Conservation (phyloP, 2,113 vertebrate species). For the Hemiprocne comata region DNA sequence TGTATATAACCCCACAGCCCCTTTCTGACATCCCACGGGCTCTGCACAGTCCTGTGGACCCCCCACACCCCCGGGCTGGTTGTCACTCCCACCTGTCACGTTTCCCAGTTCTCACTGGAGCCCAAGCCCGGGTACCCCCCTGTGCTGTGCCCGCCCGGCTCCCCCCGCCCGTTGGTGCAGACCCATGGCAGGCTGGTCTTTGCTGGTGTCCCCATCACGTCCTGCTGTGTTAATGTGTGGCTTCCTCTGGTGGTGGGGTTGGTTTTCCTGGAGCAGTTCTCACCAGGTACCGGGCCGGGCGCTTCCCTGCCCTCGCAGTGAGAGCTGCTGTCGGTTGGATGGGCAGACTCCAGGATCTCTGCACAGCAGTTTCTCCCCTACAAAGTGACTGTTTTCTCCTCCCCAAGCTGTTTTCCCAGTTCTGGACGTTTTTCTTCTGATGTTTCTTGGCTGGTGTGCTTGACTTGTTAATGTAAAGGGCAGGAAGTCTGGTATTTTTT, state of each 20-base stretch:
- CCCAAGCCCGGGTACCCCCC: fast-evolving
- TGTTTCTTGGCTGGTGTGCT: neutral
- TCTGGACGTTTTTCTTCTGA: neutral
- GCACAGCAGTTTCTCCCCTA: neutral
- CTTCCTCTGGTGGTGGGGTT: neutral
- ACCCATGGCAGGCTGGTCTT: neutral
- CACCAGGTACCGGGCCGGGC: fast-evolving
- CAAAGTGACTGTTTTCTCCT: neutral
- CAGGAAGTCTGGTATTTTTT: too few relatives aligned
- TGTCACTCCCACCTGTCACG: too few relatives aligned
- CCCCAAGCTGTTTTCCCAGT: neutral
- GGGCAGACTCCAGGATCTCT: neutral
- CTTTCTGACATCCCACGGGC: neutral
- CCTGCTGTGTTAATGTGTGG: fast-evolving
- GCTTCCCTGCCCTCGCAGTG: fast-evolving
- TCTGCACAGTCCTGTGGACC: neutral
- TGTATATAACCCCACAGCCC: too few relatives aligned
- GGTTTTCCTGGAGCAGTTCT: fast-evolving
- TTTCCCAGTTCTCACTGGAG: fast-evolving
- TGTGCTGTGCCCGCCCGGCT: fast-evolving
- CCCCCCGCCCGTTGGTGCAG: fast-evolving
- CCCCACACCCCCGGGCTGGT: fast-evolving
- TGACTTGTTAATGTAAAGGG: neutral
- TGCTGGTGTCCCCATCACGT: fast-evolving
- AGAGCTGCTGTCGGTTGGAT: too few relatives aligned